Conservation (phyloP, 2,113 vertebrate species). For the Cyphomyrus plagiostoma region DNA sequence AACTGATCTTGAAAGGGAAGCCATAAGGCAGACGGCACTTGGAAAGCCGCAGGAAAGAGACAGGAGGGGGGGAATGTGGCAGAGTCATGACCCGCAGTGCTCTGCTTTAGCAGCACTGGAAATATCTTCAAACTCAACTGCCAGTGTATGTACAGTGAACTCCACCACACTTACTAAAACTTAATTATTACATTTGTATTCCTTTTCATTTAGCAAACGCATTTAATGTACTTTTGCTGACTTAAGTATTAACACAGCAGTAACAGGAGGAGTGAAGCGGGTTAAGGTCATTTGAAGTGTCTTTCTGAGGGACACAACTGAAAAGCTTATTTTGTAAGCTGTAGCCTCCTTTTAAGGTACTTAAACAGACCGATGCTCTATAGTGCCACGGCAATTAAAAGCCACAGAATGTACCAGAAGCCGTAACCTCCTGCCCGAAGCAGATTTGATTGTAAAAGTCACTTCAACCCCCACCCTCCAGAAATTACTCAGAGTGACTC, state of each 20-base stretch:
- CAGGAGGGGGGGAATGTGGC: neutral
- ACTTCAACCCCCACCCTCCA: neutral
- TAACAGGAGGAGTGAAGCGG: too few species aligned
- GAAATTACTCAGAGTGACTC: neutral
- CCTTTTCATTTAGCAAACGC: neutral
- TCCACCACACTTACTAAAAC: neutral
- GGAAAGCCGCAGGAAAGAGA: neutral
- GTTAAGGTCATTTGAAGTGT: neutral
- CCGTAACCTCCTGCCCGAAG: too few species aligned
- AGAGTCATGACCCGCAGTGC: neutral
- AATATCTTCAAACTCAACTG: neutral
- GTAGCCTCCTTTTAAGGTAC: neutral
- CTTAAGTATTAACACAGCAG: neutral
- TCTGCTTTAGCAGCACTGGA: neutral
- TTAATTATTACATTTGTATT: neutral
- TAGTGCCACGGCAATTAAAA: neutral
- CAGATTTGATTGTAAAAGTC: neutral
- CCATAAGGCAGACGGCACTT: neutral
- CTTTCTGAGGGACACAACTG: neutral
- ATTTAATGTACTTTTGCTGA: neutral
- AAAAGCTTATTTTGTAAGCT: neutral
- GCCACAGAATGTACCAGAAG: neutral
- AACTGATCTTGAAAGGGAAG: neutral
- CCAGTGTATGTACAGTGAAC: neutral
- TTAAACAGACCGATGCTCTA: neutral